These are phyloP conservation scores for Campaea margaritaria DNA, from an alignment of 2,888 invertebrate genomes.

Conservation along the genomic window DNA sequence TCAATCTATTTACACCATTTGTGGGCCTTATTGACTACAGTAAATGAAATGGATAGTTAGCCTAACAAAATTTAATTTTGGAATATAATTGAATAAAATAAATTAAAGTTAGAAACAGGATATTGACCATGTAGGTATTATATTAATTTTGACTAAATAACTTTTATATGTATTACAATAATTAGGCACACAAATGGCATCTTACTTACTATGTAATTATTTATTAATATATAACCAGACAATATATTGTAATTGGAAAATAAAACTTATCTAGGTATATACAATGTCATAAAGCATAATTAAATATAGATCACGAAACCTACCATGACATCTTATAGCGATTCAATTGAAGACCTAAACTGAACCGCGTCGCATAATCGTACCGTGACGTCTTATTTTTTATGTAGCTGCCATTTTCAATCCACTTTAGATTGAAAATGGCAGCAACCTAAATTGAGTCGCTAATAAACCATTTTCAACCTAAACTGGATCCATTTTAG, in stretches of 20 bases:
- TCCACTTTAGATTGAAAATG: too few species aligned
- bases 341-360: too few species aligned
- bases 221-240: conserved; percentile 49
- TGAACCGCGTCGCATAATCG: too few species aligned
- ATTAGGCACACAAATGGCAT: conserved; percentile 5
- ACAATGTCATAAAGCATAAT: conserved; percentile 53
- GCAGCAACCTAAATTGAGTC: too few species aligned
- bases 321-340: too few species aligned
- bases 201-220: conserved; percentile 1
- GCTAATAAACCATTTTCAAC: too few species aligned
- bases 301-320: conserved; percentile 38
- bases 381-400: too few species aligned
- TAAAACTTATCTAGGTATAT: conserved; percentile 42
- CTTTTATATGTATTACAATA: neutral
- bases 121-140: neutral
- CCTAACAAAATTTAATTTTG: neutral
- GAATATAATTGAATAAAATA: too few species aligned
- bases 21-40: neutral
- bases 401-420: too few species aligned
- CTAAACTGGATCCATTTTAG: too few species aligned
- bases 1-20: conserved; percentile 9
- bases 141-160: neutral
- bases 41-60: neutral
- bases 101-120: too few species aligned
- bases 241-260: conserved; percentile 56